Base-by-base conservation (phyloP, 2,888 invertebrate genomes). In the Labia minor region DNA sequence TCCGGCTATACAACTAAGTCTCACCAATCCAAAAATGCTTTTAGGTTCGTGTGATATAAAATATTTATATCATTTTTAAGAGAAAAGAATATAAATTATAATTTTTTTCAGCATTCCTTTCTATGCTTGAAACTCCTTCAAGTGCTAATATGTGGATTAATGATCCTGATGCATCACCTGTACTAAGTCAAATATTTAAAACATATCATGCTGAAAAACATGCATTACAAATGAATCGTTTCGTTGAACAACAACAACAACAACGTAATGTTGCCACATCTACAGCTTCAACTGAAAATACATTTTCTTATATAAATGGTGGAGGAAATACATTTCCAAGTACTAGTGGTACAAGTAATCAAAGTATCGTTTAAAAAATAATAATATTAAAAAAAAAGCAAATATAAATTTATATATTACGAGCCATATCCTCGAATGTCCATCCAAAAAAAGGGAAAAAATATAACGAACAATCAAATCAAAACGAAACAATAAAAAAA, bases 101-200 rank as follows among this genome's bases (percentile, higher is more conserved):
- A 21, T 11, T 21, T 21, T 63, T 64, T 18, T 64, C 74, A 85
- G 87, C 86, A n/a, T 86, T 86, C 75, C 75, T 87, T 71, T 83
- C 84, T 69, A 84, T 87, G 77, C 74, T 87, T 72, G 86, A 87
- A 74, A 85, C 83, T 72, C 85, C 86, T 61, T 79, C 81, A 66
- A 81, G 82, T 49, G 82, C 84, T 70, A 83, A 81, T 71, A 80
- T 83, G 70, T 87, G 86, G 85, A 79, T 86, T 67, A 84, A 83
- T 72, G 87, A 87, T 75, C 82, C 83, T n/a, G 86, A 87, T 72
- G 84, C 85, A 26, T 83, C 84, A 63, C 85, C 85, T 19, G 81
- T 86, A 67, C 79, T 87, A 65, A 83, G 83, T 74, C 84, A 86
- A 76, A 85, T 87, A 72, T 83, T 86, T 71, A 81, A 85, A 71